Base-by-base conservation (phyloP, 2,113 vertebrate species). In the Edolisoma coerulescens region DNA sequence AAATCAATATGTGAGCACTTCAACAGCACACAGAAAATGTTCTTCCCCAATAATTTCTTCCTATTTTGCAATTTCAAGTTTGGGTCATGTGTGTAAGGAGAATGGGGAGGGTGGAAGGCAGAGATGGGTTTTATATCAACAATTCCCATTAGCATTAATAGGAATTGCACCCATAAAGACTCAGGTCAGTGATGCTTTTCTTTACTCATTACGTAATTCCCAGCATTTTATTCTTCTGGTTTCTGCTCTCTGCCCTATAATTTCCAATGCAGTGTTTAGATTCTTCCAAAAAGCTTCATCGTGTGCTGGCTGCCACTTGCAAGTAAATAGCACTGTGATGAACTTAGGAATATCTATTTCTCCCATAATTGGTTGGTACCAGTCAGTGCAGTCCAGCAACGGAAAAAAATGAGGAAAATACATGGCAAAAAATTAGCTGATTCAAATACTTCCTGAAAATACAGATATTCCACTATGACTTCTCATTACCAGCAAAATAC, bases 131-230 rank as follows among this genome's bases (percentile, higher is more conserved):
- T 94, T 83, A 42, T 57, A 74, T 81, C 84, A 92, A 67, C 84
- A 87, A 42, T 83, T 88, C 69, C 69, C 89, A 85, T 92, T 94
- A 96, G 84, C 74, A 74, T 4, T 63, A 52, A 91, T 89, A 74
- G 74, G 56, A 95, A 85, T 21, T 87, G 56, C 77, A 94, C 28
- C 63, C 59, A 91, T 96, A 96, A 95, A 93, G 83, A 69, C 79
- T 71, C 67, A 23, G 85, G 86, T 86, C 94, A 94, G n/a, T 18
- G 73, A 70, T 79, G 84, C 80, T 93, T 93, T 94, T 89, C 92
- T 91, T 89, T 74, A 81, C 83, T 84, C 90, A 85, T 94, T 95
- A 93, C 59, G 79, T 90, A 78, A 90, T 92, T 96, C 84, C 87
- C 77, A 92, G 70, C 65, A 56, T 94, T 92, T 85, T 81, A 74